These are phyloP conservation scores for Periophthalmus modestus DNA, from an alignment of 2,113 vertebrate species.

Conservation along the genomic window DNA sequence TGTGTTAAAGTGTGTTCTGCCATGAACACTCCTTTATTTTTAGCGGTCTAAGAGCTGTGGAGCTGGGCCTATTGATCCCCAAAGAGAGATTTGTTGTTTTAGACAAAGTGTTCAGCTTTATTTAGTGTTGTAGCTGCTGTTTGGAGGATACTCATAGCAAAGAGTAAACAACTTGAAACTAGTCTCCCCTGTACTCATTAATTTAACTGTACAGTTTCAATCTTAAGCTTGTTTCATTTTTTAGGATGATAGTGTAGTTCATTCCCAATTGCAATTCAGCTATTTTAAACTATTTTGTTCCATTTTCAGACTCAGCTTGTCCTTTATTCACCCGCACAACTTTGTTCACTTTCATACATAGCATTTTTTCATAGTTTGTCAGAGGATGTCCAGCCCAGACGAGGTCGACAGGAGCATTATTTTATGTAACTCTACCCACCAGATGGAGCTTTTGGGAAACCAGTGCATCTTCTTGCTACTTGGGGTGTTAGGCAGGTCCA, in stretches of 20 bases:
- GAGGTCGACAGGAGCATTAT: background rate
- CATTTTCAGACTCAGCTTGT: background rate
- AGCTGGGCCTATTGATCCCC: constrained; percentile 1
- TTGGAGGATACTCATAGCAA: constrained; percentile 1
- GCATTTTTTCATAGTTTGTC: background rate
- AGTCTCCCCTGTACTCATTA: constrained; percentile 9
- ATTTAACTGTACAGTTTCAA: constrained; percentile 1
- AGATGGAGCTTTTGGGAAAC: background rate
- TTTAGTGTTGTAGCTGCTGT: background rate
- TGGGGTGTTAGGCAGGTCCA: background rate
- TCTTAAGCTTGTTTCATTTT: background rate
- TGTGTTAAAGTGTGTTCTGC: constrained; percentile 24
- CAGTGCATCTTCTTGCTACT: background rate
- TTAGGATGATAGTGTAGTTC: background rate
- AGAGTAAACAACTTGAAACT: constrained; percentile 2
- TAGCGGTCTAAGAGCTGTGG: background rate
- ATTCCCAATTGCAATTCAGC: constrained; percentile 3
- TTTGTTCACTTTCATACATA: background rate
- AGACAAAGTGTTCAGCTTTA: constrained; percentile 2
- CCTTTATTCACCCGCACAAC: background rate
- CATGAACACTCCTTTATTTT: constrained; percentile 24
- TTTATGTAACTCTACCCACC: background rate
- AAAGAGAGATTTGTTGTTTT: constrained; percentile 14
- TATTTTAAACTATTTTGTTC: constrained; percentile 2
- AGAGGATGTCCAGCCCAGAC: background rate